phyloP scores from a whole-genome alignment of 2,888 invertebrate species.

The Clostera curtula region DNA sequence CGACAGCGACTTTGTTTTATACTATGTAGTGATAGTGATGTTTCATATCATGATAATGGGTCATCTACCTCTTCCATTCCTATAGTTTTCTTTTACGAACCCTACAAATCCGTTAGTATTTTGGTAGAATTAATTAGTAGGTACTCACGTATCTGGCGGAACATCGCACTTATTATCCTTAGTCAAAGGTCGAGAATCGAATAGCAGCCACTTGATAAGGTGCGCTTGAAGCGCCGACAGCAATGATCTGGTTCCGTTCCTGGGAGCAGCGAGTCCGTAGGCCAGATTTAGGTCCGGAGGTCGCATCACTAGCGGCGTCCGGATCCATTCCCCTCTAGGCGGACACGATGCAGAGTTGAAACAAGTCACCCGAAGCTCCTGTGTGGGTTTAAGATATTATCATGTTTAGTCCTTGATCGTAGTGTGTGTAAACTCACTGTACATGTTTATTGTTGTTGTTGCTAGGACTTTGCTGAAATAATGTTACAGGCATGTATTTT shows the following conservation, averaged over 20 bases:
- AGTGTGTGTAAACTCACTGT: no score
- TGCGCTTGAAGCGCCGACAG: conserved; percentile 81
- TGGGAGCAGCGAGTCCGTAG: conserved; percentile 78
- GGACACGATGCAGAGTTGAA: conserved; percentile 81
- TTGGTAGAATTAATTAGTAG: background rate
- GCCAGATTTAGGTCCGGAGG: conserved; percentile 73
- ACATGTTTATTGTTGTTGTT: no score
- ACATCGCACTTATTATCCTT: conserved; percentile 64
- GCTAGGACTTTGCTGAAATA: no score
- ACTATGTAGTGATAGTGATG: no score
- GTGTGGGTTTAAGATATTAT: no score
- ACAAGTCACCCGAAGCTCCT: conserved; percentile 78
- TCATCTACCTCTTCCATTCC: no score
- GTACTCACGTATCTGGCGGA: conserved; percentile 71
- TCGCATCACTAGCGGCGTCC: conserved; percentile 79
- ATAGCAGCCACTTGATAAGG: conserved; percentile 80
- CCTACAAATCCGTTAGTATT: background rate
- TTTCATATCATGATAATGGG: conserved; percentile 8
- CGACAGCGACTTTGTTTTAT: no score
- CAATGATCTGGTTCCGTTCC: conserved; percentile 73
- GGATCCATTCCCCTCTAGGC: conserved; percentile 82
- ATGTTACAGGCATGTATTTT: no score
- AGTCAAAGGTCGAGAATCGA: conserved; percentile 65
- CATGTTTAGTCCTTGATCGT: no score
- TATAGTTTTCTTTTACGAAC: conserved; percentile 1